Evolutionary conservation across 2,888 invertebrate species (phyloP).

Genomic region (Syrphus vitripennis): DNA sequence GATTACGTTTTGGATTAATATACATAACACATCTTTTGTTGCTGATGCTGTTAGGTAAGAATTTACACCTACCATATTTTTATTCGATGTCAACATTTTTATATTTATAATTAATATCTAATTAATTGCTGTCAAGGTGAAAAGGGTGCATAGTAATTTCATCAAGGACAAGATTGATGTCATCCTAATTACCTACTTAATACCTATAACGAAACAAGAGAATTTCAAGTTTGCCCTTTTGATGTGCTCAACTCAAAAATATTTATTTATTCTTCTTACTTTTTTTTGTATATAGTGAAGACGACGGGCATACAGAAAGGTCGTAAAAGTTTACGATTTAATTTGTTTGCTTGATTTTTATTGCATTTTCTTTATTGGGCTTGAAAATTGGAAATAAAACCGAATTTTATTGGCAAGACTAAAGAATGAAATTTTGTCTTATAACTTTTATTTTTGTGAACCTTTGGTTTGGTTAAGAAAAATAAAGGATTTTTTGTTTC

Average conservation of each 20-base stretch:
- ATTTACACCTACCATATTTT: not conserved
- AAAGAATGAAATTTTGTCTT: not conserved
- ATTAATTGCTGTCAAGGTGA: not conserved
- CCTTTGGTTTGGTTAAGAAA: not conserved
- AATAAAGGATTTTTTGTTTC: not conserved
- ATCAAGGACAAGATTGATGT: conserved; percentile 4
- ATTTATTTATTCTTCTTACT: not conserved
- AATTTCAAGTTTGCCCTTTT: not conserved
- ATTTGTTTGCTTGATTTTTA: conserved; percentile 53
- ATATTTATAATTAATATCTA: conserved; percentile 1
- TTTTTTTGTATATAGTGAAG: not conserved
- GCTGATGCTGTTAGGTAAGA: conserved; percentile 68
- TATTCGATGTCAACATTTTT: not conserved
- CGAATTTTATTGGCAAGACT: conserved; percentile 26
- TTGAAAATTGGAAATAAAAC: conserved; percentile 51
- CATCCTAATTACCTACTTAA: conserved; percentile 11
- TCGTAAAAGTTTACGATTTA: conserved; percentile 59
- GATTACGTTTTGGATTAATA: conserved; percentile 72
- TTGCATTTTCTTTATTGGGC: conserved; percentile 40
- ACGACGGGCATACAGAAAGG: conserved; percentile 4
- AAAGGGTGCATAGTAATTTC: not conserved
- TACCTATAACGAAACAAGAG: not conserved
- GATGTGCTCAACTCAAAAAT: too few species aligned
- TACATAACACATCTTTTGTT: conserved; percentile 66
- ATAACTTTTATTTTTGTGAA: not conserved